These are phyloP conservation scores for Ariopsis seemanni DNA, from an alignment of 2,113 vertebrate genomes.

Conservation along the genomic window DNA sequence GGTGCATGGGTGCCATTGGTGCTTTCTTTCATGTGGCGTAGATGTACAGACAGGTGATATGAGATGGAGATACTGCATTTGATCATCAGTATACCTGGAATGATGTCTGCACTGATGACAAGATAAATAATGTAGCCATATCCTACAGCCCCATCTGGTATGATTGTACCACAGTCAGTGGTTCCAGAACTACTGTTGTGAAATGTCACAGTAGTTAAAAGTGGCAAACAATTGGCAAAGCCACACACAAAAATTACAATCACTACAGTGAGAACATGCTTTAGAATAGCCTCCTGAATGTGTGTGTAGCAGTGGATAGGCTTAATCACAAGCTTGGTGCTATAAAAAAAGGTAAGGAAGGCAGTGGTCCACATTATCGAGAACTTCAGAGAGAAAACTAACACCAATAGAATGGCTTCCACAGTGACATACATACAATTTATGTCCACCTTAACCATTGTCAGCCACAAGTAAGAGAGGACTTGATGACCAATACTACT, in stretches of 20 bases:
- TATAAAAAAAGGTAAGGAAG: slow-evolving; percentile 75
- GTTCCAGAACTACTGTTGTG: slow-evolving; percentile 3
- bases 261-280: slow-evolving; percentile 60
- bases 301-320: slow-evolving; percentile 68
- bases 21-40: slow-evolving; percentile 71
- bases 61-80: slow-evolving; percentile 76
- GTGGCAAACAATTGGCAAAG: slow-evolving; percentile 62
- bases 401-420: slow-evolving; percentile 59
- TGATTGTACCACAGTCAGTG: slow-evolving; percentile 59
- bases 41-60: slow-evolving; percentile 68
- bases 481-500: slow-evolving; percentile 63
- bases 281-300: slow-evolving; percentile 66
- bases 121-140: slow-evolving; percentile 60
- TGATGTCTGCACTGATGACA: slow-evolving; percentile 63
- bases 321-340: slow-evolving; percentile 71
- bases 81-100: slow-evolving; percentile 70
- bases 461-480: slow-evolving; percentile 69
- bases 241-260: slow-evolving; percentile 62
- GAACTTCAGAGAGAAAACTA: slow-evolving; percentile 68
- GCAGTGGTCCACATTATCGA: slow-evolving; percentile 71
- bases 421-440: slow-evolving; percentile 48
- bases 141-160: slow-evolving; percentile 26
- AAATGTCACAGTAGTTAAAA: slow-evolving; percentile 52
- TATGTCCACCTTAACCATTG: slow-evolving; percentile 63
- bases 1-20: slow-evolving; percentile 67